Conservation (phyloP, 2,888 invertebrate genomes). For the Therioaphis trifolii region DNA sequence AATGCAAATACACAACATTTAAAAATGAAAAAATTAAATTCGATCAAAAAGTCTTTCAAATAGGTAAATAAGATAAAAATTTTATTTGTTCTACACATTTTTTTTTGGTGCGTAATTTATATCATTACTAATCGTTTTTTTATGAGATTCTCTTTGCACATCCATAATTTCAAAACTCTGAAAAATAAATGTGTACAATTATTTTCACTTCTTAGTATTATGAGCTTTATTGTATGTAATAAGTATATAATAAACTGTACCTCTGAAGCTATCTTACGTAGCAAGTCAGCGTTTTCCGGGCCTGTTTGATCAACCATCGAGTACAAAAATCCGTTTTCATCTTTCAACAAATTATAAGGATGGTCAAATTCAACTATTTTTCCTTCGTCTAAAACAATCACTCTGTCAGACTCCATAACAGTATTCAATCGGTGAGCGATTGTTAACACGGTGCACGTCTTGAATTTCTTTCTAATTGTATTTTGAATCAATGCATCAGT, state of each 20-base stretch:
- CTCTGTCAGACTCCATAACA: conserved; percentile 91
- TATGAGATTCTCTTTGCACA: too few relatives aligned
- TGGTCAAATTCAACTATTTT: conserved; percentile 79
- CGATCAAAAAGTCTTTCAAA: too few relatives aligned
- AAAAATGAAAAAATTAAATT: too few relatives aligned
- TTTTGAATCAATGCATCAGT: conserved; percentile 87
- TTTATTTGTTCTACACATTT: too few relatives aligned
- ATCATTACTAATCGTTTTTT: too few relatives aligned
- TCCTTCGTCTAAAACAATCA: conserved; percentile 88
- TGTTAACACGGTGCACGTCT: conserved; percentile 86
- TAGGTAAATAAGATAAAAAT: too few relatives aligned
- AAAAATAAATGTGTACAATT: too few relatives aligned
- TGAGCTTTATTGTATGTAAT: too few relatives aligned
- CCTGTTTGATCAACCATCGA: conserved; percentile 81
- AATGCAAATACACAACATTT: too few relatives aligned
- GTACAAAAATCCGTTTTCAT: conserved; percentile 74
- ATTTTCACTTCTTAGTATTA: too few relatives aligned
- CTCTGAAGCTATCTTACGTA: conserved; percentile 71
- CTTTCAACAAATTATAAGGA: conserved; percentile 75
- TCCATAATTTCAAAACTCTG: too few relatives aligned
- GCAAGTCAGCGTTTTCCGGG: conserved; percentile 71
- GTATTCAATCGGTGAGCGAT: conserved; percentile 93
- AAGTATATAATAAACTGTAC: conserved; percentile 61
- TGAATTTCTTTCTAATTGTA: conserved; percentile 84
- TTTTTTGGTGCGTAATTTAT: too few relatives aligned